Evolutionary conservation across 2,888 invertebrate species (phyloP), one percentile per base, ranked within the genome.

Genomic region (Merodon equestris): DNA sequence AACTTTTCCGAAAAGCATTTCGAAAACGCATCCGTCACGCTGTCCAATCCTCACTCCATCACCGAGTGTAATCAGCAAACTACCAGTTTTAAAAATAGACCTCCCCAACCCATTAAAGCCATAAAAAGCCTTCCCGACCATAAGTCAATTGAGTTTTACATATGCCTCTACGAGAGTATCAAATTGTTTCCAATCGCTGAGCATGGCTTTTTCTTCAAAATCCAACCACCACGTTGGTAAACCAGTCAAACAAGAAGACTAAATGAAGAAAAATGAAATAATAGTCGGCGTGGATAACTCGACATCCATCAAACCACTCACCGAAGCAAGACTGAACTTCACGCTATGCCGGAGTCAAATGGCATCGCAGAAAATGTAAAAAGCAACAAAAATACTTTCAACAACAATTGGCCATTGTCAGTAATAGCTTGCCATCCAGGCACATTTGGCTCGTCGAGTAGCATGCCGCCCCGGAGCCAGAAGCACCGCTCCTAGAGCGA

Each of bases 171-270:
- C 27, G 27, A 2, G 27, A 7, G 27, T 27, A 27, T 27, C 27
- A 27, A 67, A 76, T 19, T 68, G 67, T 77, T 77, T 77, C 72
- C 77, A 77, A 58, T 77, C 77, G 72, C 45, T 77, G 48, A 67
- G 42, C 77, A 77, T 61, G 64, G 50, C 61, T 61, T 61, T 34
- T 72, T 15, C 58, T 48, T 47, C 54, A 45, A 45, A 34, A 42
- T 34, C 15, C 19, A 42, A 9, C 27, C 57, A 48, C 7, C 17
- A 3, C 27, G 19, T 19, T 53, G 56, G 19, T 34, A 42, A 54
- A 54, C 53, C 44, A n/a, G 48, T 42, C 38, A 12, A 51, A 27
- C 50, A 50, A 67, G 58, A 51, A 77, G 60, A 27, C 3, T 27
- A 27, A 27, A 27, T 27, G 7, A 27, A 27, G 27, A 27, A 27